Conservation (phyloP, 2,888 invertebrate species). For the Cordilura impudica region DNA sequence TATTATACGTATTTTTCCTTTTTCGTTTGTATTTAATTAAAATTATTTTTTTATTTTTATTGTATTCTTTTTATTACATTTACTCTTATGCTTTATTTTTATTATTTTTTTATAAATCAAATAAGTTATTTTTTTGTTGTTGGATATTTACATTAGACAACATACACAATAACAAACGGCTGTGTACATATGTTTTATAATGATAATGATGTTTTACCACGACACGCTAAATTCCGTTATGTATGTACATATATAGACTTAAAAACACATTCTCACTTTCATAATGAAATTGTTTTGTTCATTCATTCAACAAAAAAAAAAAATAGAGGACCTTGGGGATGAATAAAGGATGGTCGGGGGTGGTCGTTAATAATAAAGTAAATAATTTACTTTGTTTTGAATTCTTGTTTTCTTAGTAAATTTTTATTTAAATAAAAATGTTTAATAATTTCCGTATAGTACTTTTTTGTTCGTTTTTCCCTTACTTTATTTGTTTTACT, state of each 20-base stretch:
- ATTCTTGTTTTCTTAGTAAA: background rate
- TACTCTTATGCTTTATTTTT: background rate
- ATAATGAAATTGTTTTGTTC: slow-evolving; percentile 19
- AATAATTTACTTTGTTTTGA: background rate
- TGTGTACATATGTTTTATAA: background rate
- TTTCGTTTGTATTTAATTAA: slow-evolving; percentile 1
- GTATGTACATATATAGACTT: slow-evolving; percentile 54
- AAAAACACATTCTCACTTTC: slow-evolving; percentile 27
- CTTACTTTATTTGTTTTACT: slow-evolving; percentile 6
- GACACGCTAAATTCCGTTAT: slow-evolving; percentile 66
- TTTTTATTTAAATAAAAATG: background rate
- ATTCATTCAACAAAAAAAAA: slow-evolving; percentile 35
- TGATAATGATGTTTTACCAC: slow-evolving; percentile 13
- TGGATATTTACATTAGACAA: background rate
- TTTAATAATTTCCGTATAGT: background rate
- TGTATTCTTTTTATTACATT: background rate
- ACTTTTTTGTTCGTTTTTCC: slow-evolving; percentile 15
- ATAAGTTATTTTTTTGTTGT: background rate
- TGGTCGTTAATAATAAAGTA: slow-evolving; percentile 40
- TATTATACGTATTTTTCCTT: background rate
- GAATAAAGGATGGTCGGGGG: slow-evolving; percentile 63
- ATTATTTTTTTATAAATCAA: background rate
- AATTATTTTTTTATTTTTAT: background rate
- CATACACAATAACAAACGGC: background rate
- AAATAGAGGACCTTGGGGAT: slow-evolving; percentile 42